Evolutionary conservation across 2,888 invertebrate species (phyloP), one percentile per base, ranked within the genome.

Genomic region (Altica lythri): DNA sequence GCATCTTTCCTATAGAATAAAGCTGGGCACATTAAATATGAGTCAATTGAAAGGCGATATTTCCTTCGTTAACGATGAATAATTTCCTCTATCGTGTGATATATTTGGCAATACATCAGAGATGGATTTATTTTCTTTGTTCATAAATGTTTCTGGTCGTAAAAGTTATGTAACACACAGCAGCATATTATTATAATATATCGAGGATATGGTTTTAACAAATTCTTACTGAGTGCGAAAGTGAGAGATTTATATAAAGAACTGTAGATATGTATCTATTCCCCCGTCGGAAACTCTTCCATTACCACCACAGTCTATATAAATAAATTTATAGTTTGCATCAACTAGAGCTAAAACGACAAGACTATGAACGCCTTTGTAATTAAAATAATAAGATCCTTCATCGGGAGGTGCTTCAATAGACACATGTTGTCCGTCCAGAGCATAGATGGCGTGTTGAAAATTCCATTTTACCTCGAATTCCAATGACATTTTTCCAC

Each of bases 381-480:
- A 6, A 10, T 29, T 4, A 29, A 6, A 29, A 29, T 29, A 29
- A 29, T 29, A 4, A 29, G n/a, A 6, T 3, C 29, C 29, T 4
- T n/a, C n/a, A 29, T 29, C n/a, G 2, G 5, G n/a, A 6, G 29
- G 29, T 29, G 29, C 29, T 29, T 29, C n/a, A n/a, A n/a, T n/a
- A n/a, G 29, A 6, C 3, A 29, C n/a, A 29, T 29, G n/a, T 6
- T n/a, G 4, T n/a, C 5, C 29, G 3, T 29, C 29, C 29, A 29
- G 4, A 2, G n/a, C 29, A 3, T 10, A 6, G n/a, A 29, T 29
- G n/a, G n/a, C 29, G n/a, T 29, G 29, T 6, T 6, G 29, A 29
- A 29, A 29, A 29, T 29, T 29, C 29, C 29, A 29, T n/a, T n/a
- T 29, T 10, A n/a, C 29, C n/a, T 29, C 29, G n/a, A 29, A 29